A percentile compares a stretch with the other conserved stretches of the same genome.
Conservation (phyloP, 2,113 vertebrate species). For the Circaetus gallicus region DNA sequence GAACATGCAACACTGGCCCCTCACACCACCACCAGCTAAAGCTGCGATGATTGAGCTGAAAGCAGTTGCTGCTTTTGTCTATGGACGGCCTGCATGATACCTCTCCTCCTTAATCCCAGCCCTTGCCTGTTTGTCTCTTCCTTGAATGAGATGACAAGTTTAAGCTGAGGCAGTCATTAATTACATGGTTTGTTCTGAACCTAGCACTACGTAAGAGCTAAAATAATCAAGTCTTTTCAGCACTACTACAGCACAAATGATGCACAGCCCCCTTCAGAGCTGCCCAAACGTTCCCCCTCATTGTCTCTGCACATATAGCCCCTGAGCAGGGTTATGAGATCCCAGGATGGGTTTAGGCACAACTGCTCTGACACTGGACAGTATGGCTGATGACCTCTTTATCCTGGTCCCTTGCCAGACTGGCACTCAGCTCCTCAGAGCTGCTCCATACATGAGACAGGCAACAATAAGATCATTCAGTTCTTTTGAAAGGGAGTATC, state of each 20-base stretch:
- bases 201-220: not conserved
- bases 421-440: not conserved
- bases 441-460: not conserved
- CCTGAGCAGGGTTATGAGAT: not conserved
- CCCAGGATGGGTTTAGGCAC: not conserved
- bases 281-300: not conserved
- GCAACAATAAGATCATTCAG: not conserved
- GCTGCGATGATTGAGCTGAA: not conserved
- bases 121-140: not conserved
- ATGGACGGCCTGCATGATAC: not conserved
- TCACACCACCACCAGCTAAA: not conserved
- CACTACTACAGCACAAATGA: not conserved
- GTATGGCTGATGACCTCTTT: not conserved
- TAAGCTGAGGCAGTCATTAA: not conserved
- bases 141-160: not conserved
- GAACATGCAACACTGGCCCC: not conserved
- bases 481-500: not conserved
- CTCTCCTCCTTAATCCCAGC: not conserved
- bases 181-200: not conserved
- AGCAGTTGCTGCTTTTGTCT: not conserved
- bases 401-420: not conserved
- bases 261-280: not conserved
- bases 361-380: not conserved
- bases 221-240: not conserved
- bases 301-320: not conserved